These are phyloP conservation scores for Drosophila triauraria DNA, from an alignment of 1,140 invertebrate species.

Conservation along the genomic window DNA sequence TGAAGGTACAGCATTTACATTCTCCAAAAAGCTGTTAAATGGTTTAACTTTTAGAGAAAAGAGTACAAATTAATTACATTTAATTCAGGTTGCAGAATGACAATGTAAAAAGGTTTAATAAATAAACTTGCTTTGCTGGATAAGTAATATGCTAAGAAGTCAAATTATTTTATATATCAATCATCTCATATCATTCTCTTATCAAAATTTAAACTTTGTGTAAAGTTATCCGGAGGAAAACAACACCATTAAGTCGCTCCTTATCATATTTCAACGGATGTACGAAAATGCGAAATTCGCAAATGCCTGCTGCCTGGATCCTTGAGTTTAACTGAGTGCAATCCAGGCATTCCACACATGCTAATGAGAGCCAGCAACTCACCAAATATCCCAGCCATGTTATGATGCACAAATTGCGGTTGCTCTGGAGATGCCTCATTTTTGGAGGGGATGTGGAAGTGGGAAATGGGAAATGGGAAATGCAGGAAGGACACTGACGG, in stretches of 20 bases:
- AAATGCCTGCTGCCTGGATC: conserved; percentile 12
- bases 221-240: background rate
- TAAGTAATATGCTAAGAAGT: no score
- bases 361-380: conserved; percentile 45
- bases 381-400: conserved; percentile 31
- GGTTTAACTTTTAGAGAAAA: no score
- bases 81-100: background rate
- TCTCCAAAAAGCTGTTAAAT: no score
- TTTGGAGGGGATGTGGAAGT: background rate
- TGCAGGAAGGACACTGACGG: conserved; percentile 14
- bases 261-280: background rate
- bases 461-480: conserved; percentile 9
- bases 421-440: conserved; percentile 44
- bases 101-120: background rate
- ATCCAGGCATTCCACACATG: conserved; percentile 40
- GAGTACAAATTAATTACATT: no score
- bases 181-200: background rate
- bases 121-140: background rate
- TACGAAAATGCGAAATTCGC: conserved; percentile 2
- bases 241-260: background rate
- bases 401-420: conserved; percentile 41
- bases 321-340: conserved; percentile 35
- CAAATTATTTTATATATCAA: background rate
- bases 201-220: background rate
- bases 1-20: no score